Evolutionary conservation across 2,888 invertebrate genomes (phyloP), one percentile per base, ranked within the genome.

Genomic region (Craniophora ligustri): DNA sequence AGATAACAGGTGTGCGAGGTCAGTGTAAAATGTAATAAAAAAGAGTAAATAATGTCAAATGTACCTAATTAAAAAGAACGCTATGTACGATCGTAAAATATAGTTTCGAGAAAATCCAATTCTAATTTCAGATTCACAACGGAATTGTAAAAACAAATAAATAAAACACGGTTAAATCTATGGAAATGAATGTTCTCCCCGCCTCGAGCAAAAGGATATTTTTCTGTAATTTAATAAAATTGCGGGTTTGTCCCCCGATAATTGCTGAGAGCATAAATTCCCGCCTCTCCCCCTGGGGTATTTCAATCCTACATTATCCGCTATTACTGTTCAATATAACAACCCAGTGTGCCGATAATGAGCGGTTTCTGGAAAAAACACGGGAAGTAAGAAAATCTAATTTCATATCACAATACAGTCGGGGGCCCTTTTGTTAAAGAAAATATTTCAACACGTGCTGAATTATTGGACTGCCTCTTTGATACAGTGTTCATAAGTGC

Each of bases 191-290:
- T 41, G 16, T 18, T 58, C 54, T 44, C 28, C 28, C 15, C 14
- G 11, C 5, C 10, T 41, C 18, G 44, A 36, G 40, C 48, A 41
- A 45, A 54, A 48, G 44, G 39, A 55, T 63, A 74, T 62, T 65
- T 71, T 67, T 51, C 48, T 34, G 19, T 38, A 40, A 58, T 71
- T 73, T 68, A 71, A 74, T 74, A 74, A 72, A 72, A 74, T 62
- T 68, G 75, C 59, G 60, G 60, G 48, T 45, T 23, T 35, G 59
- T 58, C 59, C 53, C 49, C 7, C 41, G 56, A 61, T 74, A 72
- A 72, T 74, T 72, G 68, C 57, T 57, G 21, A 30, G 47, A 40
- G 34, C 57, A 65, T 68, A 71, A 74, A 72, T 72, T 58, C 44
- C 47, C 50, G 61, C 68, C 50, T 62, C 44, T 31, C 44, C 35